Base-by-base conservation (phyloP, 2,797 vertebrate genomes). In the Cuculus canorus region DNA sequence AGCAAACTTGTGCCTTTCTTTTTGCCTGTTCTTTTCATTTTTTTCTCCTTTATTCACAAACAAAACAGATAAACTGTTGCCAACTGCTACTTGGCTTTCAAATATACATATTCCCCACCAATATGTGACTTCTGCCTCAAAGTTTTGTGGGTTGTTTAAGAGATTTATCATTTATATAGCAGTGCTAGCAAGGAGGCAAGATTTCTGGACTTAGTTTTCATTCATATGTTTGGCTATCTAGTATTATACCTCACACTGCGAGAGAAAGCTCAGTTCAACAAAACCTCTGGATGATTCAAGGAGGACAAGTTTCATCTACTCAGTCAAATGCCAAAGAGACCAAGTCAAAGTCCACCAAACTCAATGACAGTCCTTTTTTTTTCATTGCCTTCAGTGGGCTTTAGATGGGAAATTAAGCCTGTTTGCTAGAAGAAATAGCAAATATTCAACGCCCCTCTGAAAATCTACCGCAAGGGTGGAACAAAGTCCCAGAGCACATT, bases 1-100 rank as follows among this genome's bases (percentile, higher is more conserved):
- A 61, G 3, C 8, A 81, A 75, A 53, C 57, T 6, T 53, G 78
- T 63, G 6, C 5, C 11, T 11, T 52, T 25, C 25, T 43, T 15
- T n/a, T 56, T 6, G 0, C 0, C 3, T 17, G 19, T 45, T 17
- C 17, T 16, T 59, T 15, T 4, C 19, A 24, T 52, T 25, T 22
- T 35, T 28, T 14, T 35, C 16, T 65, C 6, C 23, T 57, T 80
- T 28, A 5, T 52, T 75, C 23, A 57, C 4, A 30, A 41, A 72
- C 5, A 27, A 79, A 72, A 53, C 7, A 7, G 5, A 37, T 22
- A 7, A 76, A 35, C 5, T 5, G 9, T 33, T 85, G 91, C 35
- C 53, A 68, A 7, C 23, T 52, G 8, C 25, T 66, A 33, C 35
- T 70, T 92, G 65, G 7, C 19, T 64, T 80, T 70, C 68, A 68